Percentiles rank a stretch among this genome's conserved stretches.
Evolutionary conservation across 2,113 vertebrate genomes (phyloP).

Genomic region (Verasper variegatus): DNA sequence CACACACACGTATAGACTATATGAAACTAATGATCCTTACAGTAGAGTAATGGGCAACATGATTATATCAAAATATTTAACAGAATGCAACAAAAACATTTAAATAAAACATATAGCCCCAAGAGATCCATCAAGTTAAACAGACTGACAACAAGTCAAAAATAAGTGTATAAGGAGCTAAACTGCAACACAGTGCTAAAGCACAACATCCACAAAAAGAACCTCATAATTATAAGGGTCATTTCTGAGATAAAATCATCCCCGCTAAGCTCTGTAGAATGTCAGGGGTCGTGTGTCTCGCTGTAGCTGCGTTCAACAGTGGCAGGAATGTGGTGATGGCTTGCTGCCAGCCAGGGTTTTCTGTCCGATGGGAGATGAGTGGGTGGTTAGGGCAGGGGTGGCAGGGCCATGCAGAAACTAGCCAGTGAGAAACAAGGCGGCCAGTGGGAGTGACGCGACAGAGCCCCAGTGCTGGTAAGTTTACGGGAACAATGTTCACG

Average conservation of each 20-base stretch:
- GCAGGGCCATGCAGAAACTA: constrained; percentile 8
- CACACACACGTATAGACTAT: no score
- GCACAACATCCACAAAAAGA: not conserved
- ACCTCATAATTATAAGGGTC: not conserved
- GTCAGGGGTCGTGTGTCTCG: not conserved
- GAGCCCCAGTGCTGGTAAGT: not conserved
- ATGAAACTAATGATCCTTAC: constrained; percentile 12
- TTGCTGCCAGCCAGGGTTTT: constrained; percentile 3
- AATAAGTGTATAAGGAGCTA: no score
- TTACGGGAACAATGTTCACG: not conserved
- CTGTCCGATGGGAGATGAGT: constrained; percentile 26
- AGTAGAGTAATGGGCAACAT: not conserved
- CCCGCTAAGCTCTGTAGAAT: not conserved
- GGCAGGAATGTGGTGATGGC: constrained; percentile 21
- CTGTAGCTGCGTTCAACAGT: constrained; percentile 1
- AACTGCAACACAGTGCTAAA: not conserved
- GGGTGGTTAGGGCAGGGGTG: constrained; percentile 13
- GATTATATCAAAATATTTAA: no score
- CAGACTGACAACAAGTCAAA: not conserved
- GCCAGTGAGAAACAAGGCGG: constrained; percentile 9
- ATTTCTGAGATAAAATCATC: not conserved
- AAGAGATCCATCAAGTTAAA: not conserved
- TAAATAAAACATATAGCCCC: not conserved
- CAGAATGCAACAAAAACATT: no score
- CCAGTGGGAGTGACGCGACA: constrained; percentile 8